Conservation (phyloP, 2,113 vertebrate species). For the Nothocercus julius region DNA sequence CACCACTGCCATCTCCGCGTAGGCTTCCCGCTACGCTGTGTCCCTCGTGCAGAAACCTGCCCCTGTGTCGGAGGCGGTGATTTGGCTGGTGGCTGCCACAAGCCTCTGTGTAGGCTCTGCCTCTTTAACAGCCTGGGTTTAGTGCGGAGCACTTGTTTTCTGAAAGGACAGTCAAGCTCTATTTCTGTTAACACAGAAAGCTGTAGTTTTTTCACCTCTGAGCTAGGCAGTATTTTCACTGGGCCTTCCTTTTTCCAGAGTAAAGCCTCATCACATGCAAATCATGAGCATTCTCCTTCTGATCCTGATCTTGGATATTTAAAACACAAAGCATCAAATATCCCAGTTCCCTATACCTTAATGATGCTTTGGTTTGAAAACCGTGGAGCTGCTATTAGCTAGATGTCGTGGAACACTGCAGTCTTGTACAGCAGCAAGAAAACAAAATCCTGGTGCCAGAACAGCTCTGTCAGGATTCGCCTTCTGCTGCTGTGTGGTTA, state of each 20-base stretch:
- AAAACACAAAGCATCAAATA: not conserved
- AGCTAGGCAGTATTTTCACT: not conserved
- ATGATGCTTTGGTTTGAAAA: not conserved
- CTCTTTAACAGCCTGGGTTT: not conserved
- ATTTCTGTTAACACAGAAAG: not conserved
- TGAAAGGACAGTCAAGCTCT: not conserved
- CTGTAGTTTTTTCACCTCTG: not conserved
- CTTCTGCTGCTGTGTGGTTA: not conserved
- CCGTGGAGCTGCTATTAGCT: not conserved
- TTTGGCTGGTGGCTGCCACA: not conserved
- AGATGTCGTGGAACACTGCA: not conserved
- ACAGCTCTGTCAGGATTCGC: not conserved
- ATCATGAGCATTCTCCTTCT: not conserved
- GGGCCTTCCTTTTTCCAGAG: not conserved
- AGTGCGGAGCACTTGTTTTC: not conserved
- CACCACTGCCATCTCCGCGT: accelerated
- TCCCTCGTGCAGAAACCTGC: not conserved
- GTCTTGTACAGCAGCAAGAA: not conserved
- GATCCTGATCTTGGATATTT: not conserved
- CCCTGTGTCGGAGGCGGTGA: not conserved
- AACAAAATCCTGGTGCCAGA: not conserved
- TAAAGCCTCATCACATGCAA: not conserved
- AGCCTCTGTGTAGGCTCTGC: not conserved
- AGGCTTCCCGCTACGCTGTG: not conserved
- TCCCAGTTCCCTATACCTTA: not conserved